These are phyloP conservation scores for Pantherophis guttatus DNA, from an alignment of 2,113 vertebrate species.

Conservation along the genomic window DNA sequence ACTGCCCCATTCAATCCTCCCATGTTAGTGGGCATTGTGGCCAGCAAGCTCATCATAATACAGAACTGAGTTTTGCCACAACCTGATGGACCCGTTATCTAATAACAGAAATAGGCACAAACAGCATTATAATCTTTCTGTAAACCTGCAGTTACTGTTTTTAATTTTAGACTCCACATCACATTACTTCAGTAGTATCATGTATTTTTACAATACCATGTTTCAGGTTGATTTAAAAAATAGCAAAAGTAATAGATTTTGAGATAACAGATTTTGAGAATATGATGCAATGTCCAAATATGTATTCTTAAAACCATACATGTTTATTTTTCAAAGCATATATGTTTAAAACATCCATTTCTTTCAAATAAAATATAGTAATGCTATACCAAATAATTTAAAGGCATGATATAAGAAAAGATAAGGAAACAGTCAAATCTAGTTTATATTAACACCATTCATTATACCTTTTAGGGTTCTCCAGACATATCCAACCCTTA, in stretches of 20 bases:
- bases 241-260: background rate
- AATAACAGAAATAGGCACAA: constrained; percentile 37
- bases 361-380: background rate
- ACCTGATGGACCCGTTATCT: constrained; percentile 84
- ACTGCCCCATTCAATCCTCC: constrained; percentile 78
- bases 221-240: background rate
- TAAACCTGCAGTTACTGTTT: background rate
- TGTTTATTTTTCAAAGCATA: background rate
- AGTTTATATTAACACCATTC: background rate
- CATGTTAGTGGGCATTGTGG: constrained; percentile 75
- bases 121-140: constrained; percentile 7
- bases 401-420: background rate
- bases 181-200: background rate
- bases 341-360: background rate
- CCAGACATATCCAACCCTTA: background rate
- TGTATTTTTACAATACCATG: background rate
- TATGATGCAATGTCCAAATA: background rate
- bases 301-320: background rate
- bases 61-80: constrained; percentile 87
- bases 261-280: background rate
- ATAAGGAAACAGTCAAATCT: background rate
- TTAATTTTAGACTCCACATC: background rate
- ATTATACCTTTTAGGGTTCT: background rate
- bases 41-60: constrained; percentile 80
- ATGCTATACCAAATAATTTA: background rate